These are phyloP conservation scores for Stenodema calcarata DNA, from an alignment of 2,888 invertebrate genomes.

Conservation along the genomic window DNA sequence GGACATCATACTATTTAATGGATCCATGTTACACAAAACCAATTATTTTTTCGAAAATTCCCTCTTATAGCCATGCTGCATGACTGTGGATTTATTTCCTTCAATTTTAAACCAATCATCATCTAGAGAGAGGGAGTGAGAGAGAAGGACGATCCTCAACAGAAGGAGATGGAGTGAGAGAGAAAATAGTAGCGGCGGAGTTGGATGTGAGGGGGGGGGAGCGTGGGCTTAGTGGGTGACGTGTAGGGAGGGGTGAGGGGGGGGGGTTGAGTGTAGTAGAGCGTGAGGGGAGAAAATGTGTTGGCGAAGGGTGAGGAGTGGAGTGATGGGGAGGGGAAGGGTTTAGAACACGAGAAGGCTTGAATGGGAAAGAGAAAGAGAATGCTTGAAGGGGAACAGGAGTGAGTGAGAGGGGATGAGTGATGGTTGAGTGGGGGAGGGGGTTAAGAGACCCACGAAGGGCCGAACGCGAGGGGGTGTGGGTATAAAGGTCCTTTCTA, in stretches of 20 bases:
- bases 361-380: neutral
- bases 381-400: too few species aligned
- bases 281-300: neutral
- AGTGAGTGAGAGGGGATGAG: too few species aligned
- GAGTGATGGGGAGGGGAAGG: neutral
- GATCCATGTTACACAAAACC: too few species aligned
- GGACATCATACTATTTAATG: too few species aligned
- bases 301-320: neutral
- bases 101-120: constrained; percentile 43
- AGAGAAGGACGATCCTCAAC: neutral
- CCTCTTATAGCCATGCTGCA: too few species aligned
- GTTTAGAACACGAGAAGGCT: neutral
- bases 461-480: neutral
- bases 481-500: constrained; percentile 4
- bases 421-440: neutral
- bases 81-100: neutral
- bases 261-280: neutral
- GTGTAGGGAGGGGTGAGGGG: neutral
- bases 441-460: constrained; percentile 12
- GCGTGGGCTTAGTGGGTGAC: neutral
- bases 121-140: neutral
- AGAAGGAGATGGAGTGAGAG: constrained; percentile 3
- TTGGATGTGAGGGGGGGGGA: neutral
- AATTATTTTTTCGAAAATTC: too few species aligned
- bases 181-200: neutral